Base-by-base conservation (phyloP, 2,888 invertebrate species). In the Lysandra bellargus region DNA sequence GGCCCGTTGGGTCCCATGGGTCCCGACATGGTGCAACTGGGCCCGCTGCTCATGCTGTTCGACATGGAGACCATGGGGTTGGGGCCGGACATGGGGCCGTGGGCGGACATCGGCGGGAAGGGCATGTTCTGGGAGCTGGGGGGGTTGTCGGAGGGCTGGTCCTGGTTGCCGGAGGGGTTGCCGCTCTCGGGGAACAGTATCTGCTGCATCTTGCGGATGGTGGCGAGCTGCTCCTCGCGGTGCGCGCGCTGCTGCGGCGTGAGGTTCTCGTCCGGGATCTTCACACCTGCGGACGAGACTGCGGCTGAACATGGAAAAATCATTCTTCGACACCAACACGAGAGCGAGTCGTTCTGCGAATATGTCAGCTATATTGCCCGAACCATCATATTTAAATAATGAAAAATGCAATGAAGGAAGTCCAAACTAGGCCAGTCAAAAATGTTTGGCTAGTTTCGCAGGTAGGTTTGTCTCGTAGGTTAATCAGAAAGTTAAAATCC, bases 241-340 rank as follows among this genome's bases (percentile, higher is more conserved):
- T 98, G 98, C 82, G 98, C 98, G 79, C 98, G 96, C 90, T 99
- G 99, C 89, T 99, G 98, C 60, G 99, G 99, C 79, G 99, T 99
- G 85, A 99, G 95, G 92, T 99, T 98, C 93, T 99, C 99, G 92
- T 98, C 98, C 84, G 98, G 98, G 87, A 98, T 97, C 96, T 98
- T 98, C 76, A 98, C 98, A 84, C 97, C 96, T 95, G 90, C 83
- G 81, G 84, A 83, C 72, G 84, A 84, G 69, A 82, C 84, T 84
- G 73, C 79, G 81, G 81, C 83, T 81, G 82, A 83, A 83, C 84
- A 82, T 83, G 72, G 72, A 80, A 82, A 81, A 82, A 82, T 80
- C 40, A 81, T 82, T 82, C 82, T 81, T 80, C 77, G 78, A 80
- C 79, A 82, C 78, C 79, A 80, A 81, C 69, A 81, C 79, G 64